A percentile compares a stretch with the other conserved stretches of the same genome.
These are phyloP conservation scores for Celastrina argiolus DNA, from an alignment of 2,888 invertebrate species.

Conservation along the genomic window DNA sequence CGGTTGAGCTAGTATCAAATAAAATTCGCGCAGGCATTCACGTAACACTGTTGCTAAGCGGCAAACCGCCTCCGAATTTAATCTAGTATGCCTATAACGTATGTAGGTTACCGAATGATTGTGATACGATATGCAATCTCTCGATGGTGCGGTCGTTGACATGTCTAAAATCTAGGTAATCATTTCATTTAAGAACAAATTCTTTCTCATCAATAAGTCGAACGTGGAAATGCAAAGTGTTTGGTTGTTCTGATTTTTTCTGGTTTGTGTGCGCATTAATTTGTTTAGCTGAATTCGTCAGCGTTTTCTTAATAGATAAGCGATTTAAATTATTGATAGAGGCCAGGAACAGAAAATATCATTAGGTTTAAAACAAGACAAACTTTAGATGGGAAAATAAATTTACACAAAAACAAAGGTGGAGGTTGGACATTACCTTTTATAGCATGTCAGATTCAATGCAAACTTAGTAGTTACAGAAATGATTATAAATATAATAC, in stretches of 20 bases:
- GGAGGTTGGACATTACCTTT: no score
- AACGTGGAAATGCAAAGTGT: constrained; percentile 10
- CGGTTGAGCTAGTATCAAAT: background rate
- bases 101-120: constrained; percentile 43
- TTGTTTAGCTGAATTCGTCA: background rate
- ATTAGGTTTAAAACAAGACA: no score
- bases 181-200: constrained; percentile 20
- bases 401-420: no score
- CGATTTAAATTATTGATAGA: background rate
- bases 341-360: background rate
- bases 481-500: no score
- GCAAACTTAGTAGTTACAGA: no score
- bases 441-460: no score
- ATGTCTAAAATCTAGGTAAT: constrained; percentile 34
- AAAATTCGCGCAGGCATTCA: background rate
- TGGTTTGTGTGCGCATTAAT: background rate
- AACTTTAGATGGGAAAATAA: no score
- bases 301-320: background rate
- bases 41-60: constrained; percentile 9
- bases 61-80: constrained; percentile 34
- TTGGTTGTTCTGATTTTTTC: background rate
- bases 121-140: constrained; percentile 41
- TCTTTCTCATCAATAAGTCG: constrained; percentile 11
- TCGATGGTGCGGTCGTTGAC: constrained; percentile 42
- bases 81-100: constrained; percentile 35